phyloP scores from a whole-genome alignment of 2,888 invertebrate genomes.

The Heliconius ismenius region DNA sequence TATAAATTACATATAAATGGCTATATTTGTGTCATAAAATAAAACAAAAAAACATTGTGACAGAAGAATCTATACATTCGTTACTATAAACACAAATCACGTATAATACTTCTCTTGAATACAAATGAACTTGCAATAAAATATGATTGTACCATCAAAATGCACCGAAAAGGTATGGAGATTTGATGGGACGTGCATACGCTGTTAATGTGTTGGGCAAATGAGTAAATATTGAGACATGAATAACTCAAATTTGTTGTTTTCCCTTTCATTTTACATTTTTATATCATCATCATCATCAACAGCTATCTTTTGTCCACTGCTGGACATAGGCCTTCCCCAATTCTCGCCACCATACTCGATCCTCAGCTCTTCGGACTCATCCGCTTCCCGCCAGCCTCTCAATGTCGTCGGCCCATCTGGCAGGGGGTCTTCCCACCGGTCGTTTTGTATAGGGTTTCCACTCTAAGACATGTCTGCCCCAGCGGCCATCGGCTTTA shows the following conservation, averaged over 20 bases:
- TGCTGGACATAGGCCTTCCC: too few relatives aligned
- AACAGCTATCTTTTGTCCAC: too few relatives aligned
- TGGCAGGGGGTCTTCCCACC: too few relatives aligned
- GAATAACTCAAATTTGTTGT: not conserved
- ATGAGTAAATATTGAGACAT: conserved; percentile 6
- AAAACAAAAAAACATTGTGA: not conserved
- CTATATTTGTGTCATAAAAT: not conserved
- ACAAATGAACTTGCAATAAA: conserved; percentile 15
- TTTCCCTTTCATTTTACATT: not conserved
- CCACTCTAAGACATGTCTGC: too few relatives aligned
- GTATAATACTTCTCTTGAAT: not conserved
- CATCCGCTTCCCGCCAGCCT: too few relatives aligned
- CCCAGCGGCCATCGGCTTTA: too few relatives aligned
- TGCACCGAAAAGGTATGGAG: conserved; percentile 25
- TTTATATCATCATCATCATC: too few relatives aligned
- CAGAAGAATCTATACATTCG: conserved; percentile 7
- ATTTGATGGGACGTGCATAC: conserved; percentile 4
- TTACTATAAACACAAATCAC: conserved; percentile 19
- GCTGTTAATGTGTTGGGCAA: conserved; percentile 6
- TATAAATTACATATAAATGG: not conserved
- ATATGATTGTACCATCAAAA: conserved; percentile 19
- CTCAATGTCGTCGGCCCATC: too few relatives aligned
- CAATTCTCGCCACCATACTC: too few relatives aligned
- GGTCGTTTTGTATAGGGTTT: too few relatives aligned
- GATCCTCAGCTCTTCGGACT: too few relatives aligned